phyloP scores from a whole-genome alignment of 2,113 vertebrate species.

The Rissa tridactyla region DNA sequence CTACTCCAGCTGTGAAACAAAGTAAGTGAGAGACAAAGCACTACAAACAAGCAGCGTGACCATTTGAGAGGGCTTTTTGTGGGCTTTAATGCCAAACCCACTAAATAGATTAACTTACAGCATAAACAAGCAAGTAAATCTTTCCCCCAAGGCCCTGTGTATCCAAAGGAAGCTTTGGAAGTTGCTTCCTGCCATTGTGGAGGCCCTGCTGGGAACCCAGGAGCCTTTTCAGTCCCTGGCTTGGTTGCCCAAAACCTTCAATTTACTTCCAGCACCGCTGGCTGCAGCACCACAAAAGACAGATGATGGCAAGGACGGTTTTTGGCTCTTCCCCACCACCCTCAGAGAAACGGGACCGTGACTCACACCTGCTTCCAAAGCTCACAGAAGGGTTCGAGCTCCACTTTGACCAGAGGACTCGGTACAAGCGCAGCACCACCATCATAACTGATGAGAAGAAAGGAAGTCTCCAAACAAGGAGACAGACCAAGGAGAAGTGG shows the following conservation, averaged over 20 bases:
- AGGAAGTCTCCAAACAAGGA: background rate
- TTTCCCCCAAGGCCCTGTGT: conserved; percentile 36
- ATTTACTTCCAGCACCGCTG: background rate
- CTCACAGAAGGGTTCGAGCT: background rate
- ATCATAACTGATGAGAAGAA: background rate
- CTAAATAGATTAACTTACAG: conserved; percentile 66
- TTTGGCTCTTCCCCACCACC: background rate
- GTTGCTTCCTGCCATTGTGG: conserved; percentile 65
- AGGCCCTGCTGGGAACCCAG: conserved; percentile 53
- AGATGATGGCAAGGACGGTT: background rate
- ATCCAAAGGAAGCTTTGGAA: conserved; percentile 57
- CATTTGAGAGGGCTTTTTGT: conserved; percentile 44
- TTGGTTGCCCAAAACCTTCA: conserved; percentile 14
- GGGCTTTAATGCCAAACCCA: conserved; percentile 36
- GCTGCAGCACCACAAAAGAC: background rate
- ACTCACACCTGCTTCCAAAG: background rate
- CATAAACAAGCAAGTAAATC: conserved; percentile 65
- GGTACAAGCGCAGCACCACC: background rate
- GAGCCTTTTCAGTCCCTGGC: conserved; percentile 31
- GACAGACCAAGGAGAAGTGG: background rate
- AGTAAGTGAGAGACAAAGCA: conserved; percentile 48
- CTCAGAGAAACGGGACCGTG: accelerated
- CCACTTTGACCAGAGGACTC: background rate
- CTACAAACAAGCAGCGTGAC: conserved; percentile 6
- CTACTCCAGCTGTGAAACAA: conserved; percentile 54